Base-by-base conservation (phyloP, 2,113 vertebrate genomes). In the Sitta europaea region DNA sequence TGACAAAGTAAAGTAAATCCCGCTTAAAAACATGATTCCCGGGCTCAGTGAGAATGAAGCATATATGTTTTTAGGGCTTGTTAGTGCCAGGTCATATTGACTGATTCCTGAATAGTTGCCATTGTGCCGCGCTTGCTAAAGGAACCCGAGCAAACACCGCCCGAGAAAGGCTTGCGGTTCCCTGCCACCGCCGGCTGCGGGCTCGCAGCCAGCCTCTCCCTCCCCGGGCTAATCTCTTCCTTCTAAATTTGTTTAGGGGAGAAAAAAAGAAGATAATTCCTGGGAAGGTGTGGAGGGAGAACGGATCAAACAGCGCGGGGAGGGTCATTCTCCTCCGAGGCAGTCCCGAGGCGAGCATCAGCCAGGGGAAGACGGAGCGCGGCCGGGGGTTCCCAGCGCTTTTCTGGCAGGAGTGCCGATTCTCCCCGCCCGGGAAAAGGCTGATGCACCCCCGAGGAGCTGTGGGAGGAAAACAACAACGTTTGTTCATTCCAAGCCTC, bases 401-500 rank as follows among this genome's bases (percentile, higher is more conserved):
- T 38, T 58, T n/a, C 51, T 36, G 9, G 3, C 10, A 5, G 58
- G 31, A 75, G 38, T 50, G 42, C 4, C 17, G 29, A 6, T 35
- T 15, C 29, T 62, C 33, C 76, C 25, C 28, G 59, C 43, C 35
- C 50, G 4, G 51, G 17, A 16, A 62, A 21, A 66, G 47, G 65
- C 22, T 8, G 5, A 9, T 31, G 42, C 16, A 12, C 48, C 14
- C 87, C 71, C 25, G 63, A 33, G 45, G 48, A 78, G 90, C 81
- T 65, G 9, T 13, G 81, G 29, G 92, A 79, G 83, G 54, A 90
- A 96, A 96, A 94, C 82, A 87, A 58, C 91, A 84, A 58, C 36
- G 73, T 92, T 96, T 89, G 91, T 80, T 97, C 92, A 84, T 87
- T 97, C 96, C 94, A 92, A 97, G 89, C 96, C 92, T 95, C 91